phyloP scores from a whole-genome alignment of 2,797 vertebrate genomes.

The Atherinosoma microstoma region DNA sequence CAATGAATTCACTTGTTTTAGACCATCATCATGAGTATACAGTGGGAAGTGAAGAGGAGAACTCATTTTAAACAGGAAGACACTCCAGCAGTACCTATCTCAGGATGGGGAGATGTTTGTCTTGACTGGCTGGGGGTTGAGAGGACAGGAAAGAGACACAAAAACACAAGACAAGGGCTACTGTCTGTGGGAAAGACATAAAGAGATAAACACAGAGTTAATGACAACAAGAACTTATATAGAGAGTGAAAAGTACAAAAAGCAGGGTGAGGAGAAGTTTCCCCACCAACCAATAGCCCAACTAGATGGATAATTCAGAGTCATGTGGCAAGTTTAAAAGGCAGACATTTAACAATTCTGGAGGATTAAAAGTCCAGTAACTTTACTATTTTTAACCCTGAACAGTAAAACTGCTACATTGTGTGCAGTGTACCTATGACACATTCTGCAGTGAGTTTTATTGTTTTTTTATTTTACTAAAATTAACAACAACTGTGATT shows the following conservation, averaged over 20 bases:
- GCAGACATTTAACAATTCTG: neutral
- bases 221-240: neutral
- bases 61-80: too few species aligned
- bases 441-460: neutral
- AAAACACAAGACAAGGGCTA: neutral
- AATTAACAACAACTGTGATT: slow-evolving; percentile 7
- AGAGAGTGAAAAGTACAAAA: neutral
- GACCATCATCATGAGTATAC: too few species aligned
- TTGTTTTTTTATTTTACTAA: neutral
- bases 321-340: neutral
- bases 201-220: neutral
- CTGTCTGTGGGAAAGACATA: neutral
- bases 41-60: neutral
- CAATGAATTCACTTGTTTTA: too few species aligned
- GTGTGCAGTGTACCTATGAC: neutral
- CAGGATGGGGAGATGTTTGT: too few species aligned
- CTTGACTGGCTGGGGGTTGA: too few species aligned
- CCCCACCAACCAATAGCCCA: neutral
- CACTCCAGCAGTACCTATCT: too few species aligned
- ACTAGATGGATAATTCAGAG: neutral
- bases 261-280: neutral
- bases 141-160: neutral
- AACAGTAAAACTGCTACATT: neutral
- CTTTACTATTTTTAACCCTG: neutral
- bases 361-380: neutral